Evolutionary conservation across 35 echinoderm and acorn worm species (phyloP), one percentile per base, ranked within the genome.

Genomic region (Apostichopus californicus): DNA sequence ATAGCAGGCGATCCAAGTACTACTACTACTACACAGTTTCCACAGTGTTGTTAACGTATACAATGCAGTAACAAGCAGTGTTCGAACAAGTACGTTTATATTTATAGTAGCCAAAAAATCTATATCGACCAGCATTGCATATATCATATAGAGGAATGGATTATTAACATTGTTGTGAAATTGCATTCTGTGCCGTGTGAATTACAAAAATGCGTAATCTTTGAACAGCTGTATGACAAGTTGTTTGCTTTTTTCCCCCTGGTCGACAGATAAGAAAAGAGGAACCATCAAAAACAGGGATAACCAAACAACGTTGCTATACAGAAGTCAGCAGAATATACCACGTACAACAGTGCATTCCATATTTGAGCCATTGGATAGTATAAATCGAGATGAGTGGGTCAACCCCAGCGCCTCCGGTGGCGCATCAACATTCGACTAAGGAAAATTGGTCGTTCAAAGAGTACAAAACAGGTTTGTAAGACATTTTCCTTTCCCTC

Each of bases 391-490:
- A n/a, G 17, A 85, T 85, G 81, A 55, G 57, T 59, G 81, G 15
- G 81, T 85, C 81, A 60, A 7, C 81, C 55, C 56, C 81, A 24
- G 81, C 81, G 81, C 81, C 81, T 55, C 81, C 81, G 20, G 81
- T 85, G 52, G 81, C 81, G 57, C 81, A 85, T 25, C 81, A 85
- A 59, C 81, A 85, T 23, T 22, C 55, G n/a, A 2, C 20, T 17
- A 63, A 85, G 6, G 81, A 59, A 3, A 85, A 21, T 85, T 59
- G 81, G 54, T 24, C 81, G 10, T 56, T 21, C 57, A 56, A 56
- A 60, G 81, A 85, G 9, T 85, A 58, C n/a, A 85, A 85, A 85
- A 85, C 81, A 85, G 81, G 81, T 61, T 61, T 61, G 58, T 61
- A 2, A 61, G 12, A 12, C 12, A 12, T 61, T 61, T 61, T 12